These are phyloP conservation scores for Cerastoderma edule DNA, from an alignment of 2,888 invertebrate genomes.

Conservation along the genomic window DNA sequence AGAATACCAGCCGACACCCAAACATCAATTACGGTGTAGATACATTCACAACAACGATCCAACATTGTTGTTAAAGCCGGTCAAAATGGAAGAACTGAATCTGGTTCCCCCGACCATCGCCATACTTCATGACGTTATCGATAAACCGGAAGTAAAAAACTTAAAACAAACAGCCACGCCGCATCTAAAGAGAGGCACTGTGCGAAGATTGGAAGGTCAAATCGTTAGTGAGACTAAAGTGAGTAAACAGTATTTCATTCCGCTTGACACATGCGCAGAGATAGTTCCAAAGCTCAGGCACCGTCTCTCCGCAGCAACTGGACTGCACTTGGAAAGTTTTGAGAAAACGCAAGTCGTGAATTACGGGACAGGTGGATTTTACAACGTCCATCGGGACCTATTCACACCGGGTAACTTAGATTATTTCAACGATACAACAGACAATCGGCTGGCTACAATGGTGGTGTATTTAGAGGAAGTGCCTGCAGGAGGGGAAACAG, in stretches of 20 bases:
- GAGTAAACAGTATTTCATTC: slow-evolving; percentile 13
- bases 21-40: neutral
- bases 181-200: slow-evolving; percentile 2
- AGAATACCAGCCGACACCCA: neutral
- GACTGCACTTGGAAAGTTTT: slow-evolving; percentile 12
- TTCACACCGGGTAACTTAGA: neutral
- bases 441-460: slow-evolving; percentile 12
- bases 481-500: slow-evolving; percentile 10
- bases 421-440: neutral
- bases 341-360: slow-evolving; percentile 22
- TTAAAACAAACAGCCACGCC: neutral
- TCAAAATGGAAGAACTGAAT: slow-evolving; percentile 21
- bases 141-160: neutral
- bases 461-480: slow-evolving; percentile 17
- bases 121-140: slow-evolving; percentile 10
- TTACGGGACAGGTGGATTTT: slow-evolving; percentile 23
- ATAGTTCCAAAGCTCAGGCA: neutral
- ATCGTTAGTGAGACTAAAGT: slow-evolving; percentile 8
- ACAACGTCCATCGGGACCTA: slow-evolving; percentile 16
- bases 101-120: slow-evolving; percentile 4
- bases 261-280: neutral
- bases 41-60: slow-evolving; percentile 19
- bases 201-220: neutral
- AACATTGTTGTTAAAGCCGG: slow-evolving; percentile 9
- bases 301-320: slow-evolving; percentile 5